Percentiles rank a stretch among this genome's conserved stretches.
phyloP scores from a whole-genome alignment of 2,113 vertebrate species.

The Malurus cyaneus region DNA sequence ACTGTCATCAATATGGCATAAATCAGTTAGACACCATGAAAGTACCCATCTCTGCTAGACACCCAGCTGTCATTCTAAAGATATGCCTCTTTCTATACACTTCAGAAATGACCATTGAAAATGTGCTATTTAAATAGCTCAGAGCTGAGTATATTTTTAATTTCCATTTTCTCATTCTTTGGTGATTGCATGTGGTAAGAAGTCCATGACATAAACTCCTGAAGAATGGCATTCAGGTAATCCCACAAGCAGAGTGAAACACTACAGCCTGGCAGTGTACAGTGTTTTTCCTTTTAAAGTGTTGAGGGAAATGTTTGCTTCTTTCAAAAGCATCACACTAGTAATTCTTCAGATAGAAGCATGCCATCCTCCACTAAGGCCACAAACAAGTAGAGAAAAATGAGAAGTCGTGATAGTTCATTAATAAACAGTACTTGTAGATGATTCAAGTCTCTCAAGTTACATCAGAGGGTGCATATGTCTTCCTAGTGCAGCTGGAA shows the following conservation, averaged over 20 bases:
- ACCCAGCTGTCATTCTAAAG: not conserved
- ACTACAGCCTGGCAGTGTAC: not conserved
- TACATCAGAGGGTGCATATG: not conserved
- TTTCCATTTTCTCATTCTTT: slow-evolving; percentile 7
- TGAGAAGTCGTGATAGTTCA: slow-evolving; percentile 25
- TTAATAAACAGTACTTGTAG: slow-evolving; percentile 26
- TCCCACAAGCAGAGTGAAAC: not conserved
- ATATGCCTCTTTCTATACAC: not conserved
- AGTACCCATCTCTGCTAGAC: not conserved
- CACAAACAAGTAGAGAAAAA: slow-evolving; percentile 28
- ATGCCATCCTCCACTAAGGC: not conserved
- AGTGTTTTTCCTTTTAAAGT: not conserved
- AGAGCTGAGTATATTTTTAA: not conserved
- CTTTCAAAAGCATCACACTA: not conserved
- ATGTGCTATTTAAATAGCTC: not conserved
- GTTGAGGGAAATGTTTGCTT: slow-evolving; percentile 11
- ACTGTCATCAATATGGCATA: not conserved
- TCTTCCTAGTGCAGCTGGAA: slow-evolving; percentile 25
- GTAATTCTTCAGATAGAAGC: not conserved
- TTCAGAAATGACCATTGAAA: slow-evolving; percentile 21
- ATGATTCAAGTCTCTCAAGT: slow-evolving; percentile 13
- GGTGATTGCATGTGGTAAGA: not conserved
- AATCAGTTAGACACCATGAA: not conserved
- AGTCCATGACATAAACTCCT: not conserved
- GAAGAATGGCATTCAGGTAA: not conserved